Percentiles rank a stretch among this genome's conserved stretches.
phyloP scores from a whole-genome alignment of 2,888 invertebrate species.

The Mesorhabditis belari region DNA sequence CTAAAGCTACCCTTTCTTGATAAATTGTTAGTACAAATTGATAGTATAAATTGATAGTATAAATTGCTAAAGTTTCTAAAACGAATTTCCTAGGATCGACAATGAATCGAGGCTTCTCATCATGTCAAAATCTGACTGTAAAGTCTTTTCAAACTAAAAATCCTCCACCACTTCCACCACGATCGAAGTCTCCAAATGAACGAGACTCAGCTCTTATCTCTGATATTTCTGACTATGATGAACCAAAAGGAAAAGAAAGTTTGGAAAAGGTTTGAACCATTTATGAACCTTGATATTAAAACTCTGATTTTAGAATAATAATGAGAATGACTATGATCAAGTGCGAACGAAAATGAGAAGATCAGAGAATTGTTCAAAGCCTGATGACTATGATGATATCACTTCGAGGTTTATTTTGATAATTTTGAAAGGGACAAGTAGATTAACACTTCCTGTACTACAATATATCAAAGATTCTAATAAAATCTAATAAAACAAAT shows the following conservation, averaged over 20 bases:
- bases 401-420: no score
- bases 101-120: background rate
- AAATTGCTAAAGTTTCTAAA: no score
- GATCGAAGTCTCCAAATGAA: background rate
- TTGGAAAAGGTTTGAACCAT: background rate
- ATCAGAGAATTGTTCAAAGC: background rate
- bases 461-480: no score
- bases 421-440: no score
- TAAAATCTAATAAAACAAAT: no score
- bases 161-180: background rate
- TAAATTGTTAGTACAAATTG: no score
- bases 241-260: background rate
- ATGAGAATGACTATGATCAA: background rate
- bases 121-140: background rate
- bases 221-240: background rate
- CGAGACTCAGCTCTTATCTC: background rate
- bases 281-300: no score
- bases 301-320: no score
- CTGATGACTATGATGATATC: background rate
- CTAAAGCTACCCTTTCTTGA: no score
- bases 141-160: background rate
- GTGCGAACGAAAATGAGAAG: background rate
- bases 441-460: no score
- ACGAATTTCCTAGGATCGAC: no score
- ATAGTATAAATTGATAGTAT: no score